A percentile compares a stretch with the other conserved stretches of the same genome.
Evolutionary conservation across 92 coral and sea anemone genomes (phyloP).

Genomic region (Epizoanthus scotinus): DNA sequence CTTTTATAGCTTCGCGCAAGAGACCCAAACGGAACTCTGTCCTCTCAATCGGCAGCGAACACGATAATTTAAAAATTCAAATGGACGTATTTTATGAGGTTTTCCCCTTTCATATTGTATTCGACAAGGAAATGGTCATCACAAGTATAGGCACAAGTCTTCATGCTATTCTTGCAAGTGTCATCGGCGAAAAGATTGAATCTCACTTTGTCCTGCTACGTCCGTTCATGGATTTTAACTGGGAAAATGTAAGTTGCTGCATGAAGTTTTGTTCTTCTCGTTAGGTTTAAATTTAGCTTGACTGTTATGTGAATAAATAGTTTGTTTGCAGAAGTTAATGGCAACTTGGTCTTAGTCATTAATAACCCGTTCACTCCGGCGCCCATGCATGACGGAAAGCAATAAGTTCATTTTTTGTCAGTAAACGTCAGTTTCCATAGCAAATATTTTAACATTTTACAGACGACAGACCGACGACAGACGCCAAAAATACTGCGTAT

Average conservation of each 20-base stretch:
- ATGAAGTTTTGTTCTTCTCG: too few species aligned
- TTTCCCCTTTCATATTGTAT: conserved; percentile 86
- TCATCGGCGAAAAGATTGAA: conserved; percentile 67
- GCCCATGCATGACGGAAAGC: too few species aligned
- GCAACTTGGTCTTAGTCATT: too few species aligned
- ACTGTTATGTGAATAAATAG: background rate
- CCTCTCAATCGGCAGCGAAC: conserved; percentile 71
- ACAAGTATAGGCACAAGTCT: conserved; percentile 79
- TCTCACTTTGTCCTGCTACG: conserved; percentile 67
- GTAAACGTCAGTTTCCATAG: too few species aligned
- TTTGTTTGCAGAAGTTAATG: conserved; percentile 10
- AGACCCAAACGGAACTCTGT: conserved; percentile 81
- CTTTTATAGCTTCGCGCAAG: conserved; percentile 68
- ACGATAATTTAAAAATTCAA: conserved; percentile 67
- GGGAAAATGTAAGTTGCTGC: conserved; percentile 77
- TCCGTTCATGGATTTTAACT: conserved; percentile 79
- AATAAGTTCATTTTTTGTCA: too few species aligned
- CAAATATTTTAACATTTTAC: too few species aligned
- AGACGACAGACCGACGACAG: too few species aligned
- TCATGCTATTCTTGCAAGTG: conserved; percentile 55
- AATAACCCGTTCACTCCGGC: too few species aligned
- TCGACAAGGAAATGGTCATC: conserved; percentile 71
- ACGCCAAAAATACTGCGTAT: too few species aligned
- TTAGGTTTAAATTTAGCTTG: background rate
- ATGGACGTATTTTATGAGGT: conserved; percentile 88